Conservation (phyloP, 2,888 invertebrate genomes). For the Orthosia cruda region DNA sequence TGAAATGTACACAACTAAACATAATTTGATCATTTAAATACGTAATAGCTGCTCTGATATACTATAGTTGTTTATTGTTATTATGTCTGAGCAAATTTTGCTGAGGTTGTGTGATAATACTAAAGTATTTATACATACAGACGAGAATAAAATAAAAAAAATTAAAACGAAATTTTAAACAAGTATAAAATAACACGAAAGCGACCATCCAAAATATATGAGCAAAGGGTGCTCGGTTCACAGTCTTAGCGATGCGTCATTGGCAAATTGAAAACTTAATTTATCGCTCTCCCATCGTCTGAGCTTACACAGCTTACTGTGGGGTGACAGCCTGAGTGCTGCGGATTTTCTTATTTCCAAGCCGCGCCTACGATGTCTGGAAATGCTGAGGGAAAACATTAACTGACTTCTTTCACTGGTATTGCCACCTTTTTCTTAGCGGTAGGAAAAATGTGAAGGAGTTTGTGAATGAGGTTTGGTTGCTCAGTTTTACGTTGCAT, state of each 20-base stretch:
- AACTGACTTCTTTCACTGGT: conserved; percentile 56
- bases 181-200: conserved; percentile 55
- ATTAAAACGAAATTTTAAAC: background rate
- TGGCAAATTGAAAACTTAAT: conserved; percentile 88
- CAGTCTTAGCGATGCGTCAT: conserved; percentile 84
- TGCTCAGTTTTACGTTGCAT: conserved; percentile 7
- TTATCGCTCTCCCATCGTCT: conserved; percentile 82
- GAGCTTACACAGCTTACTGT: conserved; percentile 83
- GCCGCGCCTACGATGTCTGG: conserved; percentile 51
- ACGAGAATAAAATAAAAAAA: background rate
- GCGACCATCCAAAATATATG: conserved; percentile 69
- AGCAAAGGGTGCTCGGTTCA: conserved; percentile 67
- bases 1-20: conserved; percentile 71
- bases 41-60: conserved; percentile 53
- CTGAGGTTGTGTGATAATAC: conserved; percentile 3
- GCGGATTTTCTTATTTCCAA: conserved; percentile 78
- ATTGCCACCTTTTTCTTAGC: conserved; percentile 17
- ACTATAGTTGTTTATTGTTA: conserved; percentile 13
- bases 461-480: conserved; percentile 28
- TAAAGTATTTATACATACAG: background rate
- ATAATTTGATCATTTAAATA: conserved; percentile 70
- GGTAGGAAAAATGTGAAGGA: conserved; percentile 32
- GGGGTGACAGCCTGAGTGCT: conserved; percentile 78
- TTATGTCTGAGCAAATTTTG: conserved; percentile 14
- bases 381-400: conserved; percentile 53